Evolutionary conservation across 2,113 vertebrate species (phyloP).

Genomic region (Oreotrochilus melanogaster): DNA sequence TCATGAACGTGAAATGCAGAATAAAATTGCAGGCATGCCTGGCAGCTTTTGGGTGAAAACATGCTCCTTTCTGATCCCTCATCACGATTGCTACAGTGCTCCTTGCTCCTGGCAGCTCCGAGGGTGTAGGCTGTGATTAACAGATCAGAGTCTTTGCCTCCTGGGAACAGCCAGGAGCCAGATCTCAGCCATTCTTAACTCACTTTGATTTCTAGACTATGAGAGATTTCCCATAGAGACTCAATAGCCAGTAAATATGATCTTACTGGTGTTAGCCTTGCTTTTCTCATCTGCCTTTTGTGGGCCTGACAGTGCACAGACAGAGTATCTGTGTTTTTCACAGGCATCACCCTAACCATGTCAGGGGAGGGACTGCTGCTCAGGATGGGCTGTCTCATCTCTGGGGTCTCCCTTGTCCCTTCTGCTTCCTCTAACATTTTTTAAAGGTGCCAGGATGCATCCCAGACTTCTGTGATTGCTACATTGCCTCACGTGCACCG

Average conservation of each 20-base stretch:
- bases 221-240: not conserved
- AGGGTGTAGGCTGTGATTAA: not conserved
- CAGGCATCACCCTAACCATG: rapidly evolving
- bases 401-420: not conserved
- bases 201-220: not conserved
- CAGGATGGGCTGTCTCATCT: not conserved
- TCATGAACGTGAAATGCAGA: not conserved
- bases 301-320: not conserved
- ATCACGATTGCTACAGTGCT: not conserved
- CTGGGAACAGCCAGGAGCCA: not conserved
- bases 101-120: not conserved
- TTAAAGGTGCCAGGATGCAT: not conserved
- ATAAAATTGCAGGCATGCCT: not conserved
- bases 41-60: not conserved
- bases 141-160: not conserved
- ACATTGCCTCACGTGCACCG: rapidly evolving
- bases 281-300: not conserved
- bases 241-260: not conserved
- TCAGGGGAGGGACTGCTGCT: not conserved
- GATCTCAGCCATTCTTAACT: not conserved
- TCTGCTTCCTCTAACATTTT: not conserved
- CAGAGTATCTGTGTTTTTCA: not conserved
- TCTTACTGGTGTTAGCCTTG: not conserved
- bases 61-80: not conserved
- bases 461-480: not conserved